Conservation (phyloP, 2,888 invertebrate species). For the Hartigia nigra region DNA sequence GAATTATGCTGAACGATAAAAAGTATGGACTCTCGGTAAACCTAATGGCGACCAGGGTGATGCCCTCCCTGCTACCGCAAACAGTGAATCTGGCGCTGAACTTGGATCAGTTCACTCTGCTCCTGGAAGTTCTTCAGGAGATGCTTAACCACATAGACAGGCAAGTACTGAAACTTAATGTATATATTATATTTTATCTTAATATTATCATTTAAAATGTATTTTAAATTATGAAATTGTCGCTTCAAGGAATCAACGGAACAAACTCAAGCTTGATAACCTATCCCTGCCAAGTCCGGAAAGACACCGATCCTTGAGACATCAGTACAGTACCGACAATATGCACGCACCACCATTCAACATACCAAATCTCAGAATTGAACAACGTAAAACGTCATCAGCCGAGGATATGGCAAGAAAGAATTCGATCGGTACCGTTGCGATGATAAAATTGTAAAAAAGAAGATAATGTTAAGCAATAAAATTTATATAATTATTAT, state of each 20-base stretch:
- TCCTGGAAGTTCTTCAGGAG: constrained; percentile 88
- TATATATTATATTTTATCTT: neutral
- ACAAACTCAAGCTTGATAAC: constrained; percentile 88
- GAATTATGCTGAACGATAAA: constrained; percentile 88
- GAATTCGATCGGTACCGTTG: constrained; percentile 77
- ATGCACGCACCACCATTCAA: constrained; percentile 87
- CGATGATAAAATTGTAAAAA: constrained; percentile 23
- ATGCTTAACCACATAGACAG: constrained; percentile 91
- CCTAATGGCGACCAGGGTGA: constrained; percentile 92
- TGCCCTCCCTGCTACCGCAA: constrained; percentile 92
- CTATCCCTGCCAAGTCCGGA: constrained; percentile 81
- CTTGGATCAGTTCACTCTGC: constrained; percentile 82
- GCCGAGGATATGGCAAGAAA: constrained; percentile 93
- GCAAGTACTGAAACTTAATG: constrained; percentile 46
- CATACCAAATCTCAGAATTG: constrained; percentile 88
- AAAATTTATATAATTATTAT: neutral
- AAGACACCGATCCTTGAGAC: constrained; percentile 78
- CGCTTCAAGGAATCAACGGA: constrained; percentile 76
- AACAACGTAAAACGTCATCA: constrained; percentile 89
- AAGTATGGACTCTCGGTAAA: constrained; percentile 90
- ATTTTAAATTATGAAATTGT: neutral
- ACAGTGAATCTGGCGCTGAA: constrained; percentile 89
- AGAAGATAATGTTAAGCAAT: neutral
- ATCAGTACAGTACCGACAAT: constrained; percentile 88
- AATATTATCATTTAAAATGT: neutral